Evolutionary conservation across 2,797 vertebrate genomes (phyloP), one percentile per base, ranked within the genome.

Genomic region (Eupleurogrammus muticus): DNA sequence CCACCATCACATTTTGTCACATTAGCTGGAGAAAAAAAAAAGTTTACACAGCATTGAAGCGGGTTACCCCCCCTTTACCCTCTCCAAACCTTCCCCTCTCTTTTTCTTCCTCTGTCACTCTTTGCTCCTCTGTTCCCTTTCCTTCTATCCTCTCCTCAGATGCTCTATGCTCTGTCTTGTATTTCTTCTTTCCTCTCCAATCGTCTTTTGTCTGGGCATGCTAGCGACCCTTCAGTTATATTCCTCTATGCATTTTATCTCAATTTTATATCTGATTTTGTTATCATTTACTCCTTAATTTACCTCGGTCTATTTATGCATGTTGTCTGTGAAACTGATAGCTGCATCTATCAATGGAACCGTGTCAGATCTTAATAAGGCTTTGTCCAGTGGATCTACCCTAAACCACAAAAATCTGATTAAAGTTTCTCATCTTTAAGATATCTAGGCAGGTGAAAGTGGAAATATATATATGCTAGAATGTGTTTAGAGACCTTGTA

Each of bases 331-430:
- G 97, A 97, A 94, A 96, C 96, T 96, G 96, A 98, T 95, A 98
- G 97, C 97, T 98, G 98, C 98, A 99, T 98, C 96, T 98, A 97
- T 96, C 93, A 93, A 97, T 97, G 97, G 96, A 98, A 97, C 96
- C 96, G 96, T 98, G 97, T 98, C 96, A 96, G 95, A 98, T 96
- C 95, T 95, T 96, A 95, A 96, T 96, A 96, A 98, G 96, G 96
- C 97, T 99, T 99, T 93, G 96, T 98, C 96, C 97, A 97, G 96
- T 97, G 97, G 96, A 97, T 98, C 96, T 95, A 96, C 95, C 96
- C 96, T 96, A 94, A 96, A 97, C 96, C 98, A 98, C 97, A 99
- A 99, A 99, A 99, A 99, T 99, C 97, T 97, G 94, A 99, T 99
- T 98, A 97, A 97, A 95, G 97, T 98, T 99, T 99, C 98, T 99